Base-by-base conservation (phyloP, 2,888 invertebrate species). In the Cheilosia variabilis region DNA sequence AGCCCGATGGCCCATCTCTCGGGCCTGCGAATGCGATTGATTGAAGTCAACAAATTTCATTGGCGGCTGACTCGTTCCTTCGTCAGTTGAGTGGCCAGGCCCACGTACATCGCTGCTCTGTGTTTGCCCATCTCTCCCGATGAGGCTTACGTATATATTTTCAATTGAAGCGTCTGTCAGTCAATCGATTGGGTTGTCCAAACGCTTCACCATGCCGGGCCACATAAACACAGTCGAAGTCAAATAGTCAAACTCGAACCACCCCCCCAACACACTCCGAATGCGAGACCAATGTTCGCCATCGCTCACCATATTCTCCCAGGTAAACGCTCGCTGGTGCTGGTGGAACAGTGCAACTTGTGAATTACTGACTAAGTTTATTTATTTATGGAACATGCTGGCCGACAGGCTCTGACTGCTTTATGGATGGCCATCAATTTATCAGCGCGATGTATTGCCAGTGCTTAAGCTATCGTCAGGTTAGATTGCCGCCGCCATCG, bases 341-440 rank as follows among this genome's bases (percentile, higher is more conserved):
- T 57, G 72, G 53, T 53, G 55, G 68, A 68, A 53, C 76, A 68
- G 47, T 86, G 76, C 75, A 86, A 62, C 81, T 50, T 86, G 71
- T 78, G 81, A 87, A 87, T 88, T 84, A 87, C 87, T 87, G 87
- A 88, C 86, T 87, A 83, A 87, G 87, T 87, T 88, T 88, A 88
- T 88, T 88, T 88, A 88, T 88, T 88, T 88, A 88, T 88, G 87
- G 88, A 88, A 87, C 88, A 88, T 88, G 88, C 81, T 87, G 86
- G 62, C 88, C 88, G 88, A 88, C 88, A 88, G 88, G 86, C 87
- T 81, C 86, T 86, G 88, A 88, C 88, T 88, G 87, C 83, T 88
- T 88, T 88, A 88, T 88, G 87, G 88, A 88, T 88, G 87, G 87
- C 84, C 88, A 88, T 88, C 88, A 88, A 88, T 88, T 88, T 88